Evolutionary conservation across 1,140 invertebrate genomes (phyloP).

Genomic region (Fopius arisanus): DNA sequence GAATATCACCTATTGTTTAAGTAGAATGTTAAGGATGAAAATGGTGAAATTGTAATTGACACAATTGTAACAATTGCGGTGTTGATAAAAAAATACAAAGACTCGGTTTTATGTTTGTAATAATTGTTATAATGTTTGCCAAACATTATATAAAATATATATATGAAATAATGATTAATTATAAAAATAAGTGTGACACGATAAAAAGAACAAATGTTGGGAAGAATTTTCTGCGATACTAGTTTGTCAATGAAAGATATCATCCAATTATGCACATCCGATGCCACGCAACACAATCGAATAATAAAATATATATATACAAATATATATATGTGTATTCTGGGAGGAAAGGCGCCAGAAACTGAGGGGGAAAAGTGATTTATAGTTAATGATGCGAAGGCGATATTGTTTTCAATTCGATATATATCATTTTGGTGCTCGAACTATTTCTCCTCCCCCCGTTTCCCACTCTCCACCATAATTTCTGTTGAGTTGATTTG

Average conservation of each 20-base stretch:
- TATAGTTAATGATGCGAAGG: not conserved
- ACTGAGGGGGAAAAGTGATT: not conserved
- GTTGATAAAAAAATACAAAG: slow-evolving; percentile 42
- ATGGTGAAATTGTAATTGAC: slow-evolving; percentile 11
- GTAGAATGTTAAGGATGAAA: slow-evolving; percentile 38
- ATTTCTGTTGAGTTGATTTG: slow-evolving; percentile 49
- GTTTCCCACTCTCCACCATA: slow-evolving; percentile 31
- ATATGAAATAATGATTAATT: slow-evolving; percentile 25
- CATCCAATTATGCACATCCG: slow-evolving; percentile 41
- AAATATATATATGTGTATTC: slow-evolving; percentile 19
- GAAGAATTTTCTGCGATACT: slow-evolving; percentile 29
- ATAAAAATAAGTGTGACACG: slow-evolving; percentile 32
- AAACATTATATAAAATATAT: slow-evolving; percentile 39
- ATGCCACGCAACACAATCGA: slow-evolving; percentile 38
- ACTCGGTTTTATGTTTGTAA: slow-evolving; percentile 45
- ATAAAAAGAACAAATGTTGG: slow-evolving; percentile 29
- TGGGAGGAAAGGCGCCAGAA: slow-evolving; percentile 22
- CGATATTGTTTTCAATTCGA: slow-evolving; percentile 36
- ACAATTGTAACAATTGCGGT: slow-evolving; percentile 37
- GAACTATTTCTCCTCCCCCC: slow-evolving; percentile 43
- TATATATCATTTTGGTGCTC: slow-evolving; percentile 59
- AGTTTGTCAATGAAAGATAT: slow-evolving; percentile 30
- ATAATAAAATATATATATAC: slow-evolving; percentile 17
- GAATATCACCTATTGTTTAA: slow-evolving; percentile 44
- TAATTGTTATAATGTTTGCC: slow-evolving; percentile 44